Conservation (phyloP, 2,888 invertebrate species). For the Phyllotreta striolata region DNA sequence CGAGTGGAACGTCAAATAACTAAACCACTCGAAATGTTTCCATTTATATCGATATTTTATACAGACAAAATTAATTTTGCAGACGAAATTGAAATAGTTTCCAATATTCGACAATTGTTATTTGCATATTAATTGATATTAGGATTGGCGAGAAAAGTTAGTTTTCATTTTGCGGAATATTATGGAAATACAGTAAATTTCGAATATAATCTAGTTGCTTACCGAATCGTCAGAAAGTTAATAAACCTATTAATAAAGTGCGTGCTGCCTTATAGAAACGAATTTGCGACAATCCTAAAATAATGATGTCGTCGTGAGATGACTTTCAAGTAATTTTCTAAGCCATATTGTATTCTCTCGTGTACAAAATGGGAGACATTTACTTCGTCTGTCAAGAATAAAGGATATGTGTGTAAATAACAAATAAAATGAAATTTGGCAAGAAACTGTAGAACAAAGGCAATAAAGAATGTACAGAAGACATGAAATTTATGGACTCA, state of each 20-base stretch:
- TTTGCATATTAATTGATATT: too few species aligned
- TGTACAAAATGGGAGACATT: constrained; percentile 27
- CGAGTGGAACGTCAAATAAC: constrained; percentile 21
- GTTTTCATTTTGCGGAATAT: too few species aligned
- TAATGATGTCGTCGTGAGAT: constrained; percentile 21
- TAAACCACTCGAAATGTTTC: constrained; percentile 22
- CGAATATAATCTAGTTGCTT: too few species aligned
- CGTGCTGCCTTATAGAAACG: too few species aligned
- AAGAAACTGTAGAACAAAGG: constrained; percentile 14
- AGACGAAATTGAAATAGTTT: constrained; percentile 1
- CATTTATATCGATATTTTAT: constrained; percentile 16
- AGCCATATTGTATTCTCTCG: constrained; percentile 21
- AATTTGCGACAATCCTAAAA: constrained; percentile 17
- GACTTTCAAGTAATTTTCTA: constrained; percentile 20
- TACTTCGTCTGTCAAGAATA: constrained; percentile 22
- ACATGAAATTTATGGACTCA: constrained; percentile 1
- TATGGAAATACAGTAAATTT: too few species aligned
- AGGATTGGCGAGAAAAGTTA: too few species aligned
- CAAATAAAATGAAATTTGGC: constrained; percentile 19
- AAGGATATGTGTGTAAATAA: constrained; percentile 25
- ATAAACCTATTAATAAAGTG: too few species aligned
- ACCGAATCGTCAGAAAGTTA: too few species aligned
- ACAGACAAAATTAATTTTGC: background rate
- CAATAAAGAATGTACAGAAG: constrained; percentile 10
- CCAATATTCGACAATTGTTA: too few species aligned